Evolutionary conservation across 1,140 invertebrate genomes (phyloP), one percentile per base, ranked within the genome.

Genomic region (Bombus waltoni): DNA sequence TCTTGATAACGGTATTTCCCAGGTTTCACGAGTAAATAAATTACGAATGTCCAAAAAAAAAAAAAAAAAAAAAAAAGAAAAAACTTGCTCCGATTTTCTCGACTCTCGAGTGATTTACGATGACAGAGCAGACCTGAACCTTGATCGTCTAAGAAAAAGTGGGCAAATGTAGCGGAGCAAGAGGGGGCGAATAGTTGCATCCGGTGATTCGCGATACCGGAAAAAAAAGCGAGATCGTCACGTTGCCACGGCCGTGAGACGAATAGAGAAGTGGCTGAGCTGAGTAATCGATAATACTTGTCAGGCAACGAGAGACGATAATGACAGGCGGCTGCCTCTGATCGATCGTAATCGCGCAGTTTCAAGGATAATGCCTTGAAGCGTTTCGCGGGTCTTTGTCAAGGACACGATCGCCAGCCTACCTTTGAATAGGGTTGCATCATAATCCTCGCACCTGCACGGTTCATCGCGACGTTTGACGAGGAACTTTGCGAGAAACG

Each of bases 301-400:
- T 73, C 66, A 65, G 28, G 22, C 6, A 25, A 15, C 25, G 18
- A 65, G 28, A 1, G 57, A 76, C 38, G 62, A 40, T 76, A 65
- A 85, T 62, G 70, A 80, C 85, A 47, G 40, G 53, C n/a, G 65
- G 57, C 62, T 18, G 68, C n/a, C 57, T 25, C 15, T 83, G 87
- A 89, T 80, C 70, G 68, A 87, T 91, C 85, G 83, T 79, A 79
- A 88, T 89, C 85, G 62, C 47, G 38, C 77, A 75, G 77, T 71
- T 82, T 87, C 88, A 92, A 92, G 89, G 89, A 86, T 81, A 90
- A 87, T 87, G 73, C 92, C 86, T 81, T 44, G 57, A 59, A 70
- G 85, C 42, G 68, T 71, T 74, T 78, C 68, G 73, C 53, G 75
- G 88, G 88, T 93, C 92, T 93, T 81, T 92, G 92, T 87, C 92